phyloP scores from a whole-genome alignment of 2,113 vertebrate genomes.

The Atlantisia rogersi region DNA sequence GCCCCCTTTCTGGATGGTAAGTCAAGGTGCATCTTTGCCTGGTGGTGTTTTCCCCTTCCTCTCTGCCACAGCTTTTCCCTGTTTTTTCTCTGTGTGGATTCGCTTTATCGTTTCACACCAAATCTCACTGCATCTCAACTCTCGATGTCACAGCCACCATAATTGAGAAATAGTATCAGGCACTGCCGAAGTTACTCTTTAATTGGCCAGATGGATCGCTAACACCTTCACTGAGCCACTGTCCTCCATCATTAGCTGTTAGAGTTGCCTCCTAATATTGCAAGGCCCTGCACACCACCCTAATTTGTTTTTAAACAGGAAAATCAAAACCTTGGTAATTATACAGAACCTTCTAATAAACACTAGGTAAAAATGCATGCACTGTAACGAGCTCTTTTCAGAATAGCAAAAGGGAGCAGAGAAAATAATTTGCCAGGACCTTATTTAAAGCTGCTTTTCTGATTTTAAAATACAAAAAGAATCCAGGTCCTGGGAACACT shows the following conservation, averaged over 20 bases:
- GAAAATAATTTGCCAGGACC: constrained; percentile 51
- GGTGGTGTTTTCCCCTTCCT: not conserved
- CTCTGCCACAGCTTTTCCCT: not conserved
- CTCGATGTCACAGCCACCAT: not conserved
- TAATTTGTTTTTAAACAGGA: constrained; percentile 63
- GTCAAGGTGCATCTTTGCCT: not conserved
- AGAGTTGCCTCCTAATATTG: constrained; percentile 2
- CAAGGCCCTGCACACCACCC: constrained; percentile 6
- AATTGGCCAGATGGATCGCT: constrained; percentile 20
- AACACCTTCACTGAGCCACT: not conserved
- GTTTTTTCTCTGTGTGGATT: not conserved
- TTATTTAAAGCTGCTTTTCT: constrained; percentile 70
- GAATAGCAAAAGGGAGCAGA: not conserved
- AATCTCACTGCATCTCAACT: not conserved
- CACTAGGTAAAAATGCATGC: constrained; percentile 39
- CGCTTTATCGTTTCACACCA: not conserved
- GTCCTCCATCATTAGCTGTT: constrained; percentile 31
- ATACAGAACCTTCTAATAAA: constrained; percentile 48
- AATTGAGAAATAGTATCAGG: not conserved
- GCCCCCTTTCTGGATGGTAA: not conserved
- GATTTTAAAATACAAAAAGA: constrained; percentile 62
- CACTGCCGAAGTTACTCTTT: constrained; percentile 14
- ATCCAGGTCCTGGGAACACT: constrained; percentile 27
- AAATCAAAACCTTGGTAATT: constrained; percentile 55
- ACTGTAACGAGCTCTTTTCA: constrained; percentile 47